phyloP scores from a whole-genome alignment of 2,113 vertebrate genomes.

The Engraulis encrasicolus region DNA sequence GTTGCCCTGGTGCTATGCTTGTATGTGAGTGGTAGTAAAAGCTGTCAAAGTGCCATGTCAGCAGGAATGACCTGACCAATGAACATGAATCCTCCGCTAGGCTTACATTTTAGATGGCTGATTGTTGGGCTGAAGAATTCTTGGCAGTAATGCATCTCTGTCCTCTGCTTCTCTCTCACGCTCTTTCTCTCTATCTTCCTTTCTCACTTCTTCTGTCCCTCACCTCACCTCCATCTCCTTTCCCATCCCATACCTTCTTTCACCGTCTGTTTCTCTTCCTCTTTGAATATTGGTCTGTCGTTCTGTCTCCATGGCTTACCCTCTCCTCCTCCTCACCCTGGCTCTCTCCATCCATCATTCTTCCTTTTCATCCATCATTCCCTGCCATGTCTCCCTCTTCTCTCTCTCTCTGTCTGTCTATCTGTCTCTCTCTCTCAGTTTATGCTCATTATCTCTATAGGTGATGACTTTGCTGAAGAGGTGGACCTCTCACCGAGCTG shows the following conservation, averaged over 20 bases:
- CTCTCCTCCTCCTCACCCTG: not conserved
- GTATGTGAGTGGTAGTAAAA: too few relatives aligned
- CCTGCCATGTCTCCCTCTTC: constrained; percentile 22
- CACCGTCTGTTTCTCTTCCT: constrained; percentile 32
- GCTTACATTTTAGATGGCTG: constrained; percentile 17
- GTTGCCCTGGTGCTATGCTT: too few relatives aligned
- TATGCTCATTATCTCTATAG: constrained; percentile 98
- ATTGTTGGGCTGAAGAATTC: constrained; percentile 20
- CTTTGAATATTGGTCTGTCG: constrained; percentile 27
- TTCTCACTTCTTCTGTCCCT: constrained; percentile 50
- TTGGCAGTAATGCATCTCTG: constrained; percentile 65
- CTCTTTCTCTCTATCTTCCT: constrained; percentile 27
- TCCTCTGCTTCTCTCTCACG: constrained; percentile 38
- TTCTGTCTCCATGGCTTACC: not conserved
- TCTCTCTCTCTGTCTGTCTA: constrained; percentile 59
- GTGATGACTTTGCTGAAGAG: constrained; percentile 76
- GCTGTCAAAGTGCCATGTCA: not conserved
- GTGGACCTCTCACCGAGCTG: constrained; percentile 67
- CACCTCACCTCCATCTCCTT: constrained; percentile 26
- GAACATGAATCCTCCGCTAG: not conserved
- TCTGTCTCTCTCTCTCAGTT: constrained; percentile 74
- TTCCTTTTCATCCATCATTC: constrained; percentile 27
- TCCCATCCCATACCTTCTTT: not conserved
- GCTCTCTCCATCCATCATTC: constrained; percentile 51
- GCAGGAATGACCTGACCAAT: not conserved